Percentiles rank a stretch among this genome's conserved stretches.
Conservation (phyloP, 2,113 vertebrate species). For the Triplophysa siluroides region DNA sequence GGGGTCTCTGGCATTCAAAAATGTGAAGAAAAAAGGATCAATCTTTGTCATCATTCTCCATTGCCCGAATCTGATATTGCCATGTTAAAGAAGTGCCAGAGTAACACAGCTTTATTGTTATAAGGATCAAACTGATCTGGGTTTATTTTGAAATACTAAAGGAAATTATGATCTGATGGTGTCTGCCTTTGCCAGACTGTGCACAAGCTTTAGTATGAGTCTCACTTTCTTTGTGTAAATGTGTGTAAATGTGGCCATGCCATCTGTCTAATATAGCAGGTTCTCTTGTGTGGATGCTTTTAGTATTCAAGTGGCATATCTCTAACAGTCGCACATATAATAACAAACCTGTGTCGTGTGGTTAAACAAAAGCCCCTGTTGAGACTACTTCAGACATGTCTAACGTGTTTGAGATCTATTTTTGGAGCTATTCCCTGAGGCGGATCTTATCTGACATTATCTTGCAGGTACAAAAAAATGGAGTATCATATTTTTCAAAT, state of each 20-base stretch:
- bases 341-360: slow-evolving; percentile 64
- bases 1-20: too few relatives aligned
- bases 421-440: neutral
- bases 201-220: slow-evolving; percentile 24
- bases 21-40: too few relatives aligned
- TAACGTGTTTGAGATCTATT: neutral
- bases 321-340: slow-evolving; percentile 67
- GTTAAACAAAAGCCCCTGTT: slow-evolving; percentile 66
- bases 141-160: slow-evolving; percentile 67
- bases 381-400: slow-evolving; percentile 47
- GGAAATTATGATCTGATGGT: slow-evolving; percentile 66
- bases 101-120: slow-evolving; percentile 35
- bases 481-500: too few relatives aligned
- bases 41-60: neutral
- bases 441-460: neutral
- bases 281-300: slow-evolving; percentile 63
- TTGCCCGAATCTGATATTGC: neutral
- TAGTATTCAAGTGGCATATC: slow-evolving; percentile 64
- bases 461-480: neutral
- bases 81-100: neutral
- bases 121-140: slow-evolving; percentile 57
- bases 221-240: slow-evolving; percentile 17
- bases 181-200: slow-evolving; percentile 58
- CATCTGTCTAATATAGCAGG: slow-evolving; percentile 67
- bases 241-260: slow-evolving; percentile 54